phyloP scores from a whole-genome alignment of 2,888 invertebrate genomes.

The Lymantria monacha region DNA sequence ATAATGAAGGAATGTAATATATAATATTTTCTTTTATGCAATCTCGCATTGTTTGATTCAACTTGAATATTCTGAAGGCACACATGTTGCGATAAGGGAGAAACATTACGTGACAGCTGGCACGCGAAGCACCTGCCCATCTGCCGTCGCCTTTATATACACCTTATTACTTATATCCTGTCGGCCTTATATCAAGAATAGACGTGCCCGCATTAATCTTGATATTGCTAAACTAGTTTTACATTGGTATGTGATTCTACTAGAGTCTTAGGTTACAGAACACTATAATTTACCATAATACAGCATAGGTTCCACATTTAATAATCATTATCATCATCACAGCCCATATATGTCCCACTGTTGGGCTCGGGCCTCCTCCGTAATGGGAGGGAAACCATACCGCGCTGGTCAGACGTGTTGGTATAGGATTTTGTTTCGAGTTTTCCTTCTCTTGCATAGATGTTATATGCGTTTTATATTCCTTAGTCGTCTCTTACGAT shows the following conservation, averaged over 20 bases:
- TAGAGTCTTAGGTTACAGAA: no score
- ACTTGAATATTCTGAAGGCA: conserved; percentile 14
- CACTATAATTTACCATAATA: no score
- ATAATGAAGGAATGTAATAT: conserved; percentile 2
- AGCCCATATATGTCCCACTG: no score
- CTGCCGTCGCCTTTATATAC: conserved; percentile 34
- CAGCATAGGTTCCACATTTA: no score
- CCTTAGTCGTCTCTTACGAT: no score
- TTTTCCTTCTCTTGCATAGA: no score
- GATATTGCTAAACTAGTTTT: background rate
- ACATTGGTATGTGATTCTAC: background rate
- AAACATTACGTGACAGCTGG: conserved; percentile 52
- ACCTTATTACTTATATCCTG: conserved; percentile 27
- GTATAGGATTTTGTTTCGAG: no score
- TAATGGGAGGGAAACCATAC: no score
- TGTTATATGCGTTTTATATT: no score
- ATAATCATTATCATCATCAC: no score
- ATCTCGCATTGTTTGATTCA: conserved; percentile 7
- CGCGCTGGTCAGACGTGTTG: no score
- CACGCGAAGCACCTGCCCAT: conserved; percentile 61
- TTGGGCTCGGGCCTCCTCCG: no score
- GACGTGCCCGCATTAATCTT: conserved; percentile 1
- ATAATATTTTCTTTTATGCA: conserved; percentile 2
- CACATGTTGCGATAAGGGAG: conserved; percentile 38
- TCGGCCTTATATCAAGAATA: background rate